Base-by-base conservation (phyloP, 2,797 vertebrate genomes). In the Lutjanus argentimaculatus region DNA sequence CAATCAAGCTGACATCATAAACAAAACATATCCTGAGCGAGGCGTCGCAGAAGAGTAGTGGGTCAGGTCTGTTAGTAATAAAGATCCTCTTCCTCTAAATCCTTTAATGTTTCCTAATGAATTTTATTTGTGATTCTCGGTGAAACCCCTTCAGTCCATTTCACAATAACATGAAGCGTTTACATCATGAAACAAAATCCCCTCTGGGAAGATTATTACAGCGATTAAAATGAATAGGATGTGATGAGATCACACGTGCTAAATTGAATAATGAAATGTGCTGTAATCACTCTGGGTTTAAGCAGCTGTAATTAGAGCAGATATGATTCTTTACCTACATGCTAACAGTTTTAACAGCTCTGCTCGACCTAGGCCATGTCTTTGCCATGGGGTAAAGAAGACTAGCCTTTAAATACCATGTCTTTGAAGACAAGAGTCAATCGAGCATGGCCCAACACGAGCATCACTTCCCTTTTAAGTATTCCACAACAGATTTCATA, bases 301-400 rank as follows among this genome's bases (percentile, higher is more conserved):
- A 72, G 72, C 58, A 57, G 78, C 17, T 7, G 67, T 75, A 82
- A 91, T 83, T 81, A 83, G 22, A 76, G 63, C 40, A 68, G 67
- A 86, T 79, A 61, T 59, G 25, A 72, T 89, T 67, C 52, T 91
- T 88, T 75, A 79, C 40, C 55, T 84, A 80, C 71, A 90, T 77
- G 40, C 64, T 49, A 72, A 66, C 22, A 42, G 17, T 63, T 66
- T 68, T 36, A 70, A 3, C 46, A 10, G 67, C 30, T 2, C 9
- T 22, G 12, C 59, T 91, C 64, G 77, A 93, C 93, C 88, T 79
- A 67, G 84, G 72, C 30, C 21, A 66, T 62, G 86, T 90, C 93
- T 94, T 95, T 96, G 94, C 94, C 92, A 93, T 10, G 53, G 90
- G 86, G 81, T 78, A 85, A 80, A 91, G 87, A 40, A 65, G 57